Evolutionary conservation across 2,113 vertebrate genomes (phyloP).

Genomic region (Crotalus viridis): DNA sequence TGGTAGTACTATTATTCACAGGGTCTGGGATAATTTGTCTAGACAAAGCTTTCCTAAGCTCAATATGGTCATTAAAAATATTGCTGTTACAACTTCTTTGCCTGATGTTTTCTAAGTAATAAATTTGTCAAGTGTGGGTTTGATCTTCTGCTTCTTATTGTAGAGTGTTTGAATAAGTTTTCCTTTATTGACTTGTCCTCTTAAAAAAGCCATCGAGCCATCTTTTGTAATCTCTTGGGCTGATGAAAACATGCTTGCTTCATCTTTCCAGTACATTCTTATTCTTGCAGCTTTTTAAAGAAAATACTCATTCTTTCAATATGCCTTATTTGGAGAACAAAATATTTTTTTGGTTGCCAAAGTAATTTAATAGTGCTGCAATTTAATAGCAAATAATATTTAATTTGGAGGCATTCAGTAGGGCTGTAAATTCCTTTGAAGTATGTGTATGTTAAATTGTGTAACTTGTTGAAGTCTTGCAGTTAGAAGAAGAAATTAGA

Average conservation of each 20-base stretch:
- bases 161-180: neutral
- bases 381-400: neutral
- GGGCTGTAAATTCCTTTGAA: neutral
- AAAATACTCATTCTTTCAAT: neutral
- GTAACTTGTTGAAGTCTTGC: neutral
- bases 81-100: neutral
- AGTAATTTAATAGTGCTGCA: neutral
- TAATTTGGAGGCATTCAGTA: neutral
- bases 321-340: neutral
- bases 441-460: neutral
- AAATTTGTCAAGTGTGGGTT: neutral
- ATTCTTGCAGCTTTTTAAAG: neutral
- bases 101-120: neutral
- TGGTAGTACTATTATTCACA: neutral
- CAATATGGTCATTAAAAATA: neutral
- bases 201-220: neutral
- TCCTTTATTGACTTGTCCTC: neutral
- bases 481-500: neutral
- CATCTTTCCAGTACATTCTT: neutral
- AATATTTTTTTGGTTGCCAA: neutral
- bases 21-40: neutral
- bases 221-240: neutral
- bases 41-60: neutral
- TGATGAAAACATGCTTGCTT: neutral
- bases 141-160: neutral